These are phyloP conservation scores for Molorchus minor DNA, from an alignment of 2,888 invertebrate species.

Conservation along the genomic window DNA sequence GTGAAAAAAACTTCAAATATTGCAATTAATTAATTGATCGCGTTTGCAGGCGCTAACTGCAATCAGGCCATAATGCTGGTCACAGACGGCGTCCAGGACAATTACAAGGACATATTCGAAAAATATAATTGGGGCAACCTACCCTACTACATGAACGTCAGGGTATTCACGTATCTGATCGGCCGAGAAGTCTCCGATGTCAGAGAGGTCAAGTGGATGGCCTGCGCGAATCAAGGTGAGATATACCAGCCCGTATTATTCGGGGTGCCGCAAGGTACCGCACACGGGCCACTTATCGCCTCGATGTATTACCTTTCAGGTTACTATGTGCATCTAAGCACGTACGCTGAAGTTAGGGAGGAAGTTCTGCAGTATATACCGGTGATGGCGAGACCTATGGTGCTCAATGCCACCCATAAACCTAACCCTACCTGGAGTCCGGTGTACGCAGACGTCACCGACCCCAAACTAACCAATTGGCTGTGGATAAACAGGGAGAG, in stretches of 20 bases:
- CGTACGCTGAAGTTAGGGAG: constrained; percentile 96
- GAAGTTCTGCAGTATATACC: constrained; percentile 95
- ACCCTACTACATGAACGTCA: constrained; percentile 85
- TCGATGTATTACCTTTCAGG: constrained; percentile 68
- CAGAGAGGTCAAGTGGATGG: constrained; percentile 96
- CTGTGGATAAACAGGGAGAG: constrained; percentile 87
- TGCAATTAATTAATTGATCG: constrained; percentile 1
- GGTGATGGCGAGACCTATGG: constrained; percentile 95
- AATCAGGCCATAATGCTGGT: constrained; percentile 98
- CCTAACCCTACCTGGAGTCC: constrained; percentile 95
- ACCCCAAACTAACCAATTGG: constrained; percentile 91
- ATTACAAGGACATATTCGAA: constrained; percentile 91
- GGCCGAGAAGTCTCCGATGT: constrained; percentile 85
- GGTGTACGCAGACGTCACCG: constrained; percentile 92
- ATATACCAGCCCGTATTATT: neutral
- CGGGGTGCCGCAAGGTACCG: neutral
- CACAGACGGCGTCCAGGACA: constrained; percentile 98
- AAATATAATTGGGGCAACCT: constrained; percentile 84
- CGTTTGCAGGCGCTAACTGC: constrained; percentile 65
- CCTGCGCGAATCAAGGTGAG: constrained; percentile 90
- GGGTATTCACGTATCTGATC: constrained; percentile 98
- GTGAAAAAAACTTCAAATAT: neutral
- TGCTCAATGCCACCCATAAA: constrained; percentile 82
- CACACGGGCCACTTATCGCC: neutral
- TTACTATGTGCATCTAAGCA: constrained; percentile 95